Evolutionary conservation across 2,113 vertebrate species (phyloP), one percentile per base, ranked within the genome.

Genomic region (Triplophysa siluroides): DNA sequence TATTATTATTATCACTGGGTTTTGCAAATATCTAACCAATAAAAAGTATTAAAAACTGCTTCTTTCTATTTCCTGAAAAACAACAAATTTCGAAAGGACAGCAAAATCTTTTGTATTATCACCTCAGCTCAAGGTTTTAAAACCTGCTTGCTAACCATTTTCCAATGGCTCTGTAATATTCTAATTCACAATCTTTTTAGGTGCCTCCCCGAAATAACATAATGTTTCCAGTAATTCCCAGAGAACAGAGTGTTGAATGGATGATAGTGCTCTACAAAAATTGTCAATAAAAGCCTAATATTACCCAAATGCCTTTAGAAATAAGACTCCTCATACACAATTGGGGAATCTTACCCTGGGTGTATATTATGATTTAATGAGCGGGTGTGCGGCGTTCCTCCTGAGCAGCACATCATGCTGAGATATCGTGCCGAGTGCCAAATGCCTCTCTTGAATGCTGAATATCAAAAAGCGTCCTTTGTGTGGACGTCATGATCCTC

Each of bases 401-500:
- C 77, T 82, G 70, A 77, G 77, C 76, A 56, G 41, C 21, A 81
- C 83, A 82, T 85, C 87, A 84, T 86, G 83, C 87, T 87, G 88
- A 50, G 82, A 41, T 54, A 83, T 86, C 89, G 86, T 87, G 86
- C 54, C 24, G 88, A 64, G 90, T 69, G 82, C 85, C 89, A 91
- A 90, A 91, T 90, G 88, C 80, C 88, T 91, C 86, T 87, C 78
- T 78, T 90, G 89, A 90, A 92, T 92, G 89, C 88, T 92, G 87
- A 88, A 91, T 86, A 81, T 79, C 80, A 82, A 58, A 52, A 65
- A 52, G 58, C 72, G 83, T 84, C 86, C 84, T 90, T 85, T 88
- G 86, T 85, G 64, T 3, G 3, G 76, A 83, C 88, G 86, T 90
- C 88, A 87, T 89, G 86, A 89, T 89, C 84, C 86, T 83, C 87